These are phyloP conservation scores for Nannoperca obscura DNA, from an alignment of 2,797 vertebrate species.

Conservation along the genomic window DNA sequence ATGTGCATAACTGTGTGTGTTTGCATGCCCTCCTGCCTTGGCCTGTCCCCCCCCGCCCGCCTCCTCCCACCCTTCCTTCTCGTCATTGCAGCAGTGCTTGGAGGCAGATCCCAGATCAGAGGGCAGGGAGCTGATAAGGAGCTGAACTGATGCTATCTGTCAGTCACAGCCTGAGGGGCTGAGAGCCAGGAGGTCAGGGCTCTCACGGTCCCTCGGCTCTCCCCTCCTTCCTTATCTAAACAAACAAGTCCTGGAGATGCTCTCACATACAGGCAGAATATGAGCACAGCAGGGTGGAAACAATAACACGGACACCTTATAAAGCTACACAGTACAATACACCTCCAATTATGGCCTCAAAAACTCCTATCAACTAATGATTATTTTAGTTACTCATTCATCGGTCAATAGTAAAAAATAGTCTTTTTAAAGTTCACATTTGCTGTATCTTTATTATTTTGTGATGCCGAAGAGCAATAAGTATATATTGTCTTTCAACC, in stretches of 20 bases:
- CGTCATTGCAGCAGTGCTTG: conserved; percentile 38
- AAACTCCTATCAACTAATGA: too few relatives aligned
- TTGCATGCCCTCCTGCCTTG: conserved; percentile 58
- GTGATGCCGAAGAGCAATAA: background rate
- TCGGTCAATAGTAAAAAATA: too few relatives aligned
- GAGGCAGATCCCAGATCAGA: conserved; percentile 72
- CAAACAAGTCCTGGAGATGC: conserved; percentile 71
- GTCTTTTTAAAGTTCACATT: conserved; percentile 1
- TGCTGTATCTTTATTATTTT: background rate
- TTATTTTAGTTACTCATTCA: too few relatives aligned
- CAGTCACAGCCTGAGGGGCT: conserved; percentile 80
- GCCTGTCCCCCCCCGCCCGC: conserved; percentile 30
- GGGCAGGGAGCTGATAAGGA: conserved; percentile 81
- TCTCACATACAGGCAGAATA: conserved; percentile 41
- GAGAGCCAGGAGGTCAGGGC: conserved; percentile 70
- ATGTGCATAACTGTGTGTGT: conserved; percentile 46
- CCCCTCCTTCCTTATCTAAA: conserved; percentile 74
- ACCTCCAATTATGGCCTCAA: too few relatives aligned
- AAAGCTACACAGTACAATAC: too few relatives aligned
- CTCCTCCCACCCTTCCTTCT: background rate
- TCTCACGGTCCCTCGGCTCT: conserved; percentile 68
- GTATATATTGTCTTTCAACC: background rate
- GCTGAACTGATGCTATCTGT: conserved; percentile 85
- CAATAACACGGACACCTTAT: conserved; percentile 34
- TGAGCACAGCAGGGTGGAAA: conserved; percentile 17